Base-by-base conservation (phyloP, 2,888 invertebrate genomes). In the Ophioninae sp. region DNA sequence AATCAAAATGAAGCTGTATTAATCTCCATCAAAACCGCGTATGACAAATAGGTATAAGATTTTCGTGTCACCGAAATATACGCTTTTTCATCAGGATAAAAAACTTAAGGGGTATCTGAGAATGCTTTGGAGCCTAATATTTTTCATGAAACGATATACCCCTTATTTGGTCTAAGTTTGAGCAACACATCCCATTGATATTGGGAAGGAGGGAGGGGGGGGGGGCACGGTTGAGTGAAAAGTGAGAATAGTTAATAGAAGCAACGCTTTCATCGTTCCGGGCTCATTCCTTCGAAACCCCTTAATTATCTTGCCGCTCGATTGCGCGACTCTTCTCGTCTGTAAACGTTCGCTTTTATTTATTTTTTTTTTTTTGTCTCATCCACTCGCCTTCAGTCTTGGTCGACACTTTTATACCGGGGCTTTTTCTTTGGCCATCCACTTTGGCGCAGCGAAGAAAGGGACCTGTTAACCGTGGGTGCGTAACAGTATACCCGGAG, bases 401-500 rank as follows among this genome's bases (percentile, higher is more conserved):
- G 37, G 13, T 56, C 65, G 75, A 39, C 75, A 75, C 37, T 75
- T 73, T 44, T 65, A 56, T 75, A 30, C 68, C 59, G 41, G 23
- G 57, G 64, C 78, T 62, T 77, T 77, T 76, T 81, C 72, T 80
- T 75, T 62, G 17, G 50, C 50, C 13, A 50, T 50, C 37, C 10
- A 68, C 62, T 50, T 39, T 56, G 61, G 69, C 73, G 75, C 82
- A 80, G 59, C 79, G 76, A 70, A 82, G 81, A 74, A 81, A 75
- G 83, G 85, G 81, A 84, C 86, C 86, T 85, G 86, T 86, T 86
- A 86, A 80, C 80, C 76, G 82, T 81, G 85, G 84, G 84, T 86
- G 81, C 86, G 84, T 85, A 85, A 86, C 84, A 84, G 81, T 82
- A 85, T 78, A 86, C 79, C 77, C 69, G 41, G 62, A 85, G 81